Evolutionary conservation across 2,113 vertebrate genomes (phyloP).

Genomic region (Alaudala cheleensis): DNA sequence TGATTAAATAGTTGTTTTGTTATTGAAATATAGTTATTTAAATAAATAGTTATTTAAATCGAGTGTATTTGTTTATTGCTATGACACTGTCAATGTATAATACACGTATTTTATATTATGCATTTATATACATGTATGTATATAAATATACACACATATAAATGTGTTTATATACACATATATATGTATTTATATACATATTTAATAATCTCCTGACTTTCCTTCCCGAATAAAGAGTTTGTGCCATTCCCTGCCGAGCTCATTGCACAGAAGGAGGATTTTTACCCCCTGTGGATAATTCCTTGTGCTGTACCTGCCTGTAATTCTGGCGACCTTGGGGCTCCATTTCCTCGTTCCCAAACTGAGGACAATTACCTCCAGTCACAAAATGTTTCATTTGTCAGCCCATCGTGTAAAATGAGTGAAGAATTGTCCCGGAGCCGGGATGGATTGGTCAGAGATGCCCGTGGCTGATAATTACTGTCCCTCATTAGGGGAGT

Average conservation of each 20-base stretch:
- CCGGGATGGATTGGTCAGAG: constrained; percentile 9
- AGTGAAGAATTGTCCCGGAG: background rate
- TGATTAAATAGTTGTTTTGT: background rate
- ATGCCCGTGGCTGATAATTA: background rate
- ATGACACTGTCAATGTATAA: background rate
- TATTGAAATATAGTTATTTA: too few relatives aligned
- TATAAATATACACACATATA: too few relatives aligned
- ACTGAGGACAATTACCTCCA: background rate
- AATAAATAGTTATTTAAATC: background rate
- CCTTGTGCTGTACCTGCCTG: background rate
- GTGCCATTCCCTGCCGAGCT: background rate
- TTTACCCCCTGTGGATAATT: background rate
- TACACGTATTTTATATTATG: background rate
- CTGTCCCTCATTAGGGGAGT: background rate
- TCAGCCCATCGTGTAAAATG: background rate
- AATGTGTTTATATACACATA: too few relatives aligned
- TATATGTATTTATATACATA: too few relatives aligned
- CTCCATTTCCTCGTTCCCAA: background rate
- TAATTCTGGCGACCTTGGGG: background rate
- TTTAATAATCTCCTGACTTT: background rate
- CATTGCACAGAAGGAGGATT: rapidly evolving
- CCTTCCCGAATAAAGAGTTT: background rate
- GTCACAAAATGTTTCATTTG: background rate
- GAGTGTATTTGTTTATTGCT: background rate
- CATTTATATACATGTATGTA: too few relatives aligned